Conservation (phyloP, 1,140 invertebrate species). For the Kradibia gibbosae region DNA sequence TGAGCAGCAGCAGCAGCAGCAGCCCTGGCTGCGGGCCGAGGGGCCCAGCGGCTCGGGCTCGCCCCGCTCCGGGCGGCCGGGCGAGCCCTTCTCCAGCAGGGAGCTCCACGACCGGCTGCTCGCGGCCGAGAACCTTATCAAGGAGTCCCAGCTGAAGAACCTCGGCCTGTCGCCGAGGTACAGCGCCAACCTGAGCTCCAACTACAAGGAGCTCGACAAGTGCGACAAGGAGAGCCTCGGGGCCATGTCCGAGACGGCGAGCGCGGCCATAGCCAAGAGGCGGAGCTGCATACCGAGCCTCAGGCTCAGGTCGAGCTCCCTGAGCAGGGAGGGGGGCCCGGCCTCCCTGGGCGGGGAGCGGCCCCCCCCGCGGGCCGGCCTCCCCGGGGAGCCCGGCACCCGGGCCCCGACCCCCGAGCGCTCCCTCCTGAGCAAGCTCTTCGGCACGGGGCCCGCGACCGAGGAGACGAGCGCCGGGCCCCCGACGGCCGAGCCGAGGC, state of each 20-base stretch:
- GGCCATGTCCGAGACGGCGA: constrained; percentile 56
- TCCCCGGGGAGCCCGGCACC: neutral
- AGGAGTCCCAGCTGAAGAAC: constrained; percentile 67
- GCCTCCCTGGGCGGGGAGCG: constrained; percentile 45
- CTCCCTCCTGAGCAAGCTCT: constrained; percentile 75
- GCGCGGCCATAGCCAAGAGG: constrained; percentile 55
- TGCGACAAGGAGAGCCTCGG: constrained; percentile 62
- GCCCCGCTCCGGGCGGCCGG: constrained; percentile 48
- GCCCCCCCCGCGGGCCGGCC: constrained; percentile 52
- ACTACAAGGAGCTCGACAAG: constrained; percentile 63
- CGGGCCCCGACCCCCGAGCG: constrained; percentile 67
- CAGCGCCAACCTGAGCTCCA: constrained; percentile 58
- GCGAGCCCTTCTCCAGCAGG: neutral
- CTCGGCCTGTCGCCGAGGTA: constrained; percentile 54
- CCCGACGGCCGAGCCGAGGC: constrained; percentile 66
- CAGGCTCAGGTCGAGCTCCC: constrained; percentile 63
- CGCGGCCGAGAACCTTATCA: constrained; percentile 68
- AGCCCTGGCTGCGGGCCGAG: too few species aligned
- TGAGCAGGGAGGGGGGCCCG: constrained; percentile 65
- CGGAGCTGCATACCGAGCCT: constrained; percentile 66
- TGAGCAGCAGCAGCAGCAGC: neutral
- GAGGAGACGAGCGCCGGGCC: constrained; percentile 63
- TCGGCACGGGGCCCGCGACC: constrained; percentile 67
- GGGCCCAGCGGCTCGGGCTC: constrained; percentile 51
- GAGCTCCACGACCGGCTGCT: constrained; percentile 57